These are phyloP conservation scores for Bhutanitis thaidina DNA, from an alignment of 2,888 invertebrate genomes.

Conservation along the genomic window DNA sequence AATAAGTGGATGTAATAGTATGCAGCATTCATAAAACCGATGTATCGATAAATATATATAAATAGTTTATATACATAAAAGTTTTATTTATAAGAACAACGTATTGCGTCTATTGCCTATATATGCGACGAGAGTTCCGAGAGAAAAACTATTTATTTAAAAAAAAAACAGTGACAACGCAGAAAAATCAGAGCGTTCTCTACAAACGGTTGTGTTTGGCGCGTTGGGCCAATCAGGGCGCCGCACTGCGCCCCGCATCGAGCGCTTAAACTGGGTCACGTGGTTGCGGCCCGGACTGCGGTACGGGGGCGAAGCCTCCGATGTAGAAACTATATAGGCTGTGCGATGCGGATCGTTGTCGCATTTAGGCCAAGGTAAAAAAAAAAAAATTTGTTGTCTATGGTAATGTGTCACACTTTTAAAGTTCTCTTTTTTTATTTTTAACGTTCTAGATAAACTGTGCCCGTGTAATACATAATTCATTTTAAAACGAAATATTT, in stretches of 20 bases:
- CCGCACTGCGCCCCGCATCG: slow-evolving; percentile 40
- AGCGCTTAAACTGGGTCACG: slow-evolving; percentile 39
- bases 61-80: too few species aligned
- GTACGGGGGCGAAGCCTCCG: slow-evolving; percentile 10
- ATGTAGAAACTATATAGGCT: slow-evolving; percentile 11
- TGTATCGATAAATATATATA: too few species aligned
- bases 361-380: slow-evolving; percentile 21
- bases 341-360: slow-evolving; percentile 9
- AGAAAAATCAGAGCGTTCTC: neutral
- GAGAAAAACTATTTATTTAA: too few species aligned
- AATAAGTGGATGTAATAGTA: too few species aligned
- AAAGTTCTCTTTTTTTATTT: too few species aligned
- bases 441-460: too few species aligned
- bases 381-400: slow-evolving; percentile 13
- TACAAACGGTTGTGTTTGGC: slow-evolving; percentile 1
- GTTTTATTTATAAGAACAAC: too few species aligned
- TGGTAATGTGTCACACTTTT: slow-evolving; percentile 8
- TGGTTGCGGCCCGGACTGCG: slow-evolving; percentile 27
- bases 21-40: too few species aligned
- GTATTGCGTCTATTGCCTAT: too few species aligned
- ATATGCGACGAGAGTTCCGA: too few species aligned
- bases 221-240: slow-evolving; percentile 36
- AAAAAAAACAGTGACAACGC: neutral
- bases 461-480: too few species aligned
- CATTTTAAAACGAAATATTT: too few species aligned